These are phyloP conservation scores for Platichthys flesus DNA, from an alignment of 2,113 vertebrate species.

Conservation along the genomic window DNA sequence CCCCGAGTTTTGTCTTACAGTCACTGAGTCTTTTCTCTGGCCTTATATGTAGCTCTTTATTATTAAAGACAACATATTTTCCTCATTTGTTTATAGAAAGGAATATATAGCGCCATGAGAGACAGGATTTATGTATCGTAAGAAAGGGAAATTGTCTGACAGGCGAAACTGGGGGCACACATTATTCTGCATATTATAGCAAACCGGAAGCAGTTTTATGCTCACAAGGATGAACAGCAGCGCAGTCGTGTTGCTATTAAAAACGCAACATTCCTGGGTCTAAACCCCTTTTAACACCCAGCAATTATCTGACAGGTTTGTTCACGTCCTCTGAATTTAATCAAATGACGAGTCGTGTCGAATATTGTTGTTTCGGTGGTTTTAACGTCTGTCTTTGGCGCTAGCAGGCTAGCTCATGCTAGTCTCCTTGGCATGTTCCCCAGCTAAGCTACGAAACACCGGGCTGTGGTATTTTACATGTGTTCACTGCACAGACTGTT, in stretches of 20 bases:
- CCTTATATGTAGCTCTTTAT: no score
- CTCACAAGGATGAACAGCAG: not conserved
- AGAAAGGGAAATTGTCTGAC: not conserved
- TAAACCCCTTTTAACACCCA: not conserved
- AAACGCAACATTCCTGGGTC: not conserved
- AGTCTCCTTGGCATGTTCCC: conserved; percentile 16
- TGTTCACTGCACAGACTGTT: not conserved
- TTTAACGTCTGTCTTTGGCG: not conserved
- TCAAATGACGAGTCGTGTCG: fast-evolving
- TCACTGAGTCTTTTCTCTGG: not conserved
- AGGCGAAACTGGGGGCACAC: conserved; percentile 1
- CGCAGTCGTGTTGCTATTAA: conserved; percentile 2
- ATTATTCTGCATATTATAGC: fast-evolving
- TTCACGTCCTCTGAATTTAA: not conserved
- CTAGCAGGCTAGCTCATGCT: conserved; percentile 26
- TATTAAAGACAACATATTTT: no score
- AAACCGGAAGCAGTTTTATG: conserved; percentile 20
- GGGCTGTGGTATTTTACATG: not conserved
- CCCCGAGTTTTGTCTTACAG: conserved; percentile 14
- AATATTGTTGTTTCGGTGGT: not conserved
- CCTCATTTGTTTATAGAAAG: no score
- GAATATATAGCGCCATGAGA: no score
- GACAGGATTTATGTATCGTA: not conserved
- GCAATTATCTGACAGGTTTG: conserved; percentile 42
- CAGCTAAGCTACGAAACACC: not conserved